Percentiles rank a stretch among this genome's conserved stretches.
Evolutionary conservation across 2,113 vertebrate species (phyloP).

Genomic region (Corynorhinus townsendii): DNA sequence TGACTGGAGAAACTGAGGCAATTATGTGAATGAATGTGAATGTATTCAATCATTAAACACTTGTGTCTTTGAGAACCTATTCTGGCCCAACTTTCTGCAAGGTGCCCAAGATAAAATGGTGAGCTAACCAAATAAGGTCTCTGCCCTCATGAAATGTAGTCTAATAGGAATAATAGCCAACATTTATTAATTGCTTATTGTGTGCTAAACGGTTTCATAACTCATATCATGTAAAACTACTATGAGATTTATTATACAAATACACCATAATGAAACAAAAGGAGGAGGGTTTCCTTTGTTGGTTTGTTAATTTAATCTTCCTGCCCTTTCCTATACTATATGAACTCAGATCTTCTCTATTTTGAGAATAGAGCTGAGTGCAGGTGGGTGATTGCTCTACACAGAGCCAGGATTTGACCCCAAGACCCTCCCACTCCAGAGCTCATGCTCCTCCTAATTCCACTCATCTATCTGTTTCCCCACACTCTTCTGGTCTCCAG

Average conservation of each 20-base stretch:
- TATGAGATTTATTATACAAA: not conserved
- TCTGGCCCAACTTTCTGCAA: not conserved
- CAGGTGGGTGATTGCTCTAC: not conserved
- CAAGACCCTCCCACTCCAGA: not conserved
- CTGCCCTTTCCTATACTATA: not conserved
- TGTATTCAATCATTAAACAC: not conserved
- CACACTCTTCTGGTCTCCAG: not conserved
- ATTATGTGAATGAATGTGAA: not conserved
- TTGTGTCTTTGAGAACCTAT: not conserved
- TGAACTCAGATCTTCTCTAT: not conserved
- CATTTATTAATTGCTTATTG: not conserved
- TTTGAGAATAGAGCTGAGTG: not conserved
- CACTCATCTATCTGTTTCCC: not conserved
- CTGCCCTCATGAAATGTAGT: not conserved
- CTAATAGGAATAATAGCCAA: not conserved
- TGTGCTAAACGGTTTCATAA: not conserved
- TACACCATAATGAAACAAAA: not conserved
- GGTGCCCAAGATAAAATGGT: not conserved
- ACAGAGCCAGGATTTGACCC: not conserved
- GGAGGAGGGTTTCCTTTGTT: too few relatives aligned
- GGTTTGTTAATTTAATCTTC: not conserved
- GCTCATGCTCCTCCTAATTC: not conserved
- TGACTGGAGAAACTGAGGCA: not conserved
- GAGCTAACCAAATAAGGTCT: not conserved
- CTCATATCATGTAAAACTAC: not conserved